Evolutionary conservation across 2,888 invertebrate genomes (phyloP).

Genomic region (Caenorhabditis doughertyi): DNA sequence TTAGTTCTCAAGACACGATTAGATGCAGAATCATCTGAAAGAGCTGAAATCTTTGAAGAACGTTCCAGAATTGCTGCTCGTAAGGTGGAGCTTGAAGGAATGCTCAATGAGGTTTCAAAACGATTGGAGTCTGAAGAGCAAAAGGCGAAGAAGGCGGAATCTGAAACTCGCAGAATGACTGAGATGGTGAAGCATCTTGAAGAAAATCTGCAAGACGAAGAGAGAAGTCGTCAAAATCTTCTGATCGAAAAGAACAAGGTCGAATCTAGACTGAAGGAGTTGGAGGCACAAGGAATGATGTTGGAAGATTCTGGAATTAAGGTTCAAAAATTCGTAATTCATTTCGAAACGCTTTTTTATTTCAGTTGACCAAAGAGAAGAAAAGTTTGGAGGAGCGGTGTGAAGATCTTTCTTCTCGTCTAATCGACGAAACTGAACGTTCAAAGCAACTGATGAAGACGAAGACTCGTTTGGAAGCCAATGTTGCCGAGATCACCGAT

Average conservation of each 20-base stretch:
- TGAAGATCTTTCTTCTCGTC: constrained; percentile 92
- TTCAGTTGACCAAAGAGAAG: constrained; percentile 90
- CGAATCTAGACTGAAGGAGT: constrained; percentile 89
- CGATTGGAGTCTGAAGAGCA: constrained; percentile 54
- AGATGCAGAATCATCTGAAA: constrained; percentile 92
- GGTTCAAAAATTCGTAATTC: not conserved
- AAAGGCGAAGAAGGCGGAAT: constrained; percentile 89
- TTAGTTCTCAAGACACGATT: constrained; percentile 89
- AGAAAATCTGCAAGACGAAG: constrained; percentile 92
- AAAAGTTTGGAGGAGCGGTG: constrained; percentile 94
- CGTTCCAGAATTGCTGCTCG: constrained; percentile 47
- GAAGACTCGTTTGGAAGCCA: constrained; percentile 90
- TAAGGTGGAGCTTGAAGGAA: constrained; percentile 52
- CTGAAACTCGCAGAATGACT: constrained; percentile 93
- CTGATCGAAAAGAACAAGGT: constrained; percentile 97
- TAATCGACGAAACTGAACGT: constrained; percentile 98
- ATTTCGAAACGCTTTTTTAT: too few relatives aligned
- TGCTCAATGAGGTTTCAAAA: constrained; percentile 51
- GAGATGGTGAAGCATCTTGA: constrained; percentile 82
- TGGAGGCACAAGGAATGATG: constrained; percentile 53
- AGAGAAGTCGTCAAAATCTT: constrained; percentile 94
- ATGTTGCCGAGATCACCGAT: constrained; percentile 48
- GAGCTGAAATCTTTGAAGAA: constrained; percentile 94
- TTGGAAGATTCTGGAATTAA: constrained; percentile 63
- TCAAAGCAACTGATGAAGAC: constrained; percentile 86